Evolutionary conservation across 2,888 invertebrate genomes (phyloP).

Genomic region (Strigamia transsilvanica): DNA sequence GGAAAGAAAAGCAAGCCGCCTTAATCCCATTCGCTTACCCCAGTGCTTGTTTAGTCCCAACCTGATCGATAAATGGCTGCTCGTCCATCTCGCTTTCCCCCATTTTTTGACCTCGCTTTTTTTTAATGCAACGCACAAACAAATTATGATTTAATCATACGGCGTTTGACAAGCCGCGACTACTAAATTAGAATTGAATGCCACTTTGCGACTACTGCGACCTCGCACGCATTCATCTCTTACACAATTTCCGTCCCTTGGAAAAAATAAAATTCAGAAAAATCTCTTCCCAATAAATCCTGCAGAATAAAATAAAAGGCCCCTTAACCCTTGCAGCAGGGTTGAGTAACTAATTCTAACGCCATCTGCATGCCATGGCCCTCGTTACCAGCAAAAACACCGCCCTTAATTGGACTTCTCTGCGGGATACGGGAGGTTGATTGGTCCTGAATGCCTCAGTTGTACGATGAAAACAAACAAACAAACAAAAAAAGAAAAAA

Average conservation of each 20-base stretch:
- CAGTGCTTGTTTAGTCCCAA: slow-evolving; percentile 6
- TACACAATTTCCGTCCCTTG: background rate
- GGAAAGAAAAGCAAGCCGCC: slow-evolving; percentile 1
- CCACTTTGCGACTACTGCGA: background rate
- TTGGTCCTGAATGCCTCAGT: background rate
- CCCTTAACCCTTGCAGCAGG: slow-evolving; percentile 4
- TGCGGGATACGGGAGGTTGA: slow-evolving; percentile 29
- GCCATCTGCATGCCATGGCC: slow-evolving; percentile 9
- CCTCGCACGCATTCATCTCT: background rate
- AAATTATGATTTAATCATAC: slow-evolving; percentile 27
- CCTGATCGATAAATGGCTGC: slow-evolving; percentile 23
- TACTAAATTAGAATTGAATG: slow-evolving; percentile 7
- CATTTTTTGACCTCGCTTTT: background rate
- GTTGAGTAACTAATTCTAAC: background rate
- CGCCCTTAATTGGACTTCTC: slow-evolving; percentile 32
- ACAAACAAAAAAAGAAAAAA: background rate
- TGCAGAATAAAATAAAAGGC: background rate
- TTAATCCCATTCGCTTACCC: slow-evolving; percentile 42
- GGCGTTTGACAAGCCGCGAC: slow-evolving; percentile 15
- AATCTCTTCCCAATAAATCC: background rate
- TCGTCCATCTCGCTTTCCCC: slow-evolving; percentile 25
- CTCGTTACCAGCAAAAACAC: background rate
- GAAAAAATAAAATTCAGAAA: background rate
- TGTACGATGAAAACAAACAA: background rate
- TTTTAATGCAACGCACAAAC: slow-evolving; percentile 12